phyloP scores from a whole-genome alignment of 1,140 invertebrate species.

The Rhyacophila brunnea region DNA sequence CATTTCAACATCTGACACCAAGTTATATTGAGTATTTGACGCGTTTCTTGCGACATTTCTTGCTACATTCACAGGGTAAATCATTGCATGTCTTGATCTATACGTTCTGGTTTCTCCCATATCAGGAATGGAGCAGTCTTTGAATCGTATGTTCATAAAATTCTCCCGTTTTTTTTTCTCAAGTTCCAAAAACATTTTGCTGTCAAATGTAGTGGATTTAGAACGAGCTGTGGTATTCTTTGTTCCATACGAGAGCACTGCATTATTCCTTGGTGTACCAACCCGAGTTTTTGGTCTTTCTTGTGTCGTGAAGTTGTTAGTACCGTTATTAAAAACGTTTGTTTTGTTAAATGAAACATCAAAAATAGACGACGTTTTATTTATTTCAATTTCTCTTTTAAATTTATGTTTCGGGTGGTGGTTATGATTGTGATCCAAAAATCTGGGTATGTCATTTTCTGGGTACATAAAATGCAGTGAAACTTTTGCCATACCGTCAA shows the following conservation, averaged over 20 bases:
- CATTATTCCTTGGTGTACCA: no score
- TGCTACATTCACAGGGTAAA: constrained; percentile 76
- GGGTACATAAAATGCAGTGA: constrained; percentile 71
- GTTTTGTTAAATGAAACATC: no score
- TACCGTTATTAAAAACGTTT: no score
- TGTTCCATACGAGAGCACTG: no score
- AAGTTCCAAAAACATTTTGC: not conserved
- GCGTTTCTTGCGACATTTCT: constrained; percentile 67
- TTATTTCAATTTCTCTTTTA: no score
- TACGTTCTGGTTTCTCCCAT: constrained; percentile 49
- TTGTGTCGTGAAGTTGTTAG: no score
- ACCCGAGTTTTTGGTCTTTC: no score
- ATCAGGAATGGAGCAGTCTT: constrained; percentile 46
- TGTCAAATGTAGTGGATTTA: not conserved
- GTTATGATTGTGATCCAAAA: constrained; percentile 19
- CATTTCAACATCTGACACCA: constrained; percentile 77
- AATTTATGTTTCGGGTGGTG: no score
- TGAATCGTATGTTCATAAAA: constrained; percentile 34
- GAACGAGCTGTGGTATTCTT: no score
- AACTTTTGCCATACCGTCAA: constrained; percentile 66
- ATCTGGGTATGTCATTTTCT: constrained; percentile 39
- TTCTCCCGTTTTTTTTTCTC: constrained; percentile 1
- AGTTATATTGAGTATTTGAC: constrained; percentile 62
- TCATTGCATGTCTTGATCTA: constrained; percentile 53
- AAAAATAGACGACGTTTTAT: no score